A percentile compares a stretch with the other conserved stretches of the same genome.
phyloP scores from a whole-genome alignment of 2,797 vertebrate species.

The Melanotaenia trifasciata region DNA sequence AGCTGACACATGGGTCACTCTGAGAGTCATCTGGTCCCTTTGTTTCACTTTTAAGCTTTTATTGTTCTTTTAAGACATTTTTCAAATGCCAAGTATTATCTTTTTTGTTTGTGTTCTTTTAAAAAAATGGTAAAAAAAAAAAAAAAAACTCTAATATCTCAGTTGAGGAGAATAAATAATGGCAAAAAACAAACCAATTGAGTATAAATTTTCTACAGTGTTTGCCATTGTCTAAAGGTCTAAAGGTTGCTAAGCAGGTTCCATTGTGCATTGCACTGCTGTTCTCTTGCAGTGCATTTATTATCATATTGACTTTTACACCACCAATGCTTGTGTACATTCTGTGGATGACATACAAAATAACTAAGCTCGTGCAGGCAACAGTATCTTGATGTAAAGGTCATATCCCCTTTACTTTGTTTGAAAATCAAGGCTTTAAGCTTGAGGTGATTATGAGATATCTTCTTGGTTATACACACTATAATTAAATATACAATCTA shows the following conservation, averaged over 20 bases:
- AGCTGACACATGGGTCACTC: conserved; percentile 63
- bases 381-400: not conserved
- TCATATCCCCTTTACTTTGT: conserved; percentile 7
- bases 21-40: conserved; percentile 56
- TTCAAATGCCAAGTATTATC: not conserved
- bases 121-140: not conserved
- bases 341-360: not conserved
- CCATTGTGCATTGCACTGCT: not conserved
- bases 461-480: not conserved
- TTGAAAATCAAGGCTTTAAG: not conserved
- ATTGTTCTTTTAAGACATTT: conserved; percentile 6
- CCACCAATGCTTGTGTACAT: not conserved
- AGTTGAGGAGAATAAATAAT: not conserved
- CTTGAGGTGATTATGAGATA: not conserved
- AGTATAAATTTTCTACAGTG: not conserved
- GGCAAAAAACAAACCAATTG: conserved; percentile 10
- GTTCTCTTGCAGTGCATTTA: not conserved
- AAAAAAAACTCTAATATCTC: not conserved
- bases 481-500: not conserved
- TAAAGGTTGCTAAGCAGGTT: not conserved
- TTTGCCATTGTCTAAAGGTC: not conserved
- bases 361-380: not conserved
- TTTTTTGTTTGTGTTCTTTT: not conserved
- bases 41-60: conserved; percentile 38
- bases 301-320: not conserved